Percentiles rank a stretch among this genome's conserved stretches.
Conservation (phyloP, 2,113 vertebrate species). For the Zapornia atra region DNA sequence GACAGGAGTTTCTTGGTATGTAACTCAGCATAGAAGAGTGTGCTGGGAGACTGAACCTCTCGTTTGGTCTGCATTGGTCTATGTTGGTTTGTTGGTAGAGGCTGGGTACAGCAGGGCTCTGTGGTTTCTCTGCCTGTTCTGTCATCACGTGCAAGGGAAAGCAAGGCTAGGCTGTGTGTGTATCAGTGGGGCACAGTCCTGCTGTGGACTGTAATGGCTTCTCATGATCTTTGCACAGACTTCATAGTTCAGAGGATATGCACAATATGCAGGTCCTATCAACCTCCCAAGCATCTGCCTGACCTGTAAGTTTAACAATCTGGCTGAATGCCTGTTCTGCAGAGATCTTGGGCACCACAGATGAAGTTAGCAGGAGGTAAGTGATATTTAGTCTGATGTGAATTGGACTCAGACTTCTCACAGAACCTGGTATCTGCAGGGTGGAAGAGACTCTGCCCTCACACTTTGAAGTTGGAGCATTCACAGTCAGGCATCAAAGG, state of each 20-base stretch:
- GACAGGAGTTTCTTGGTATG: not conserved
- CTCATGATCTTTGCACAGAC: not conserved
- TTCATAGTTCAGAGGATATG: not conserved
- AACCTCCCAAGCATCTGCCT: not conserved
- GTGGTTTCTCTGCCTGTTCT: not conserved
- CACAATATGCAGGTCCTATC: rapidly evolving
- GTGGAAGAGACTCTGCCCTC: not conserved
- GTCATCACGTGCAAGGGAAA: not conserved
- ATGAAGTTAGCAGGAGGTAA: not conserved
- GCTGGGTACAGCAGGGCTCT: not conserved
- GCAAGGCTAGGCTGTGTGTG: not conserved
- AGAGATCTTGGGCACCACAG: not conserved
- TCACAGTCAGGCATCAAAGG: not conserved
- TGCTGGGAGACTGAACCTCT: not conserved
- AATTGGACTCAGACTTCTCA: not conserved
- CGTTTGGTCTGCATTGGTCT: not conserved
- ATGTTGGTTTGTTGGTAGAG: not conserved
- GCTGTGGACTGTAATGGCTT: not conserved
- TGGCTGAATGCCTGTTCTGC: not conserved
- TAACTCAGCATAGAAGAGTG: not conserved
- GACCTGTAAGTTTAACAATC: not conserved
- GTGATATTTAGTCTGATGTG: not conserved
- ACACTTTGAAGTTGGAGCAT: not conserved
- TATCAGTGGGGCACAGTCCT: not conserved
- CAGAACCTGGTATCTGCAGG: not conserved